Conservation (phyloP, 2,888 invertebrate genomes). For the Harpalus rufipes region DNA sequence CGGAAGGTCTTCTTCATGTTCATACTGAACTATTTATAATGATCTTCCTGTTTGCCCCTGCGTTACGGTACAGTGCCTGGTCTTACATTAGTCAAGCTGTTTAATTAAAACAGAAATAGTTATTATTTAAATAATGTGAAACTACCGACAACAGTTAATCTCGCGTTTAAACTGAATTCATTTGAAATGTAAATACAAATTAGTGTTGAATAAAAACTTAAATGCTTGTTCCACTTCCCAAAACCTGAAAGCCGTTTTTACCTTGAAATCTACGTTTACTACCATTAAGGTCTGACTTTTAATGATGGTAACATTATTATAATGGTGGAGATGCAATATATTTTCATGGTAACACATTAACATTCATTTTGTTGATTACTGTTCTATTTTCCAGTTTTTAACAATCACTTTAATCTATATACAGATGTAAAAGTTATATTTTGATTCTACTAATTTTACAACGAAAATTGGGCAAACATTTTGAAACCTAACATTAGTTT, state of each 20-base stretch:
- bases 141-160: constrained; percentile 46
- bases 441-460: too few relatives aligned
- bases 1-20: too few relatives aligned
- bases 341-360: constrained; percentile 30
- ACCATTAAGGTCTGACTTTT: constrained; percentile 16
- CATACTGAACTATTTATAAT: constrained; percentile 34
- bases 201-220: constrained; percentile 40
- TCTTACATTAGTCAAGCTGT: constrained; percentile 37
- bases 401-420: not conserved
- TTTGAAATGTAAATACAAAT: constrained; percentile 64
- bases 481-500: too few relatives aligned
- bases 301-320: constrained; percentile 12
- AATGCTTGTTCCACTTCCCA: constrained; percentile 49
- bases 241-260: constrained; percentile 43
- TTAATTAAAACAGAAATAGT: constrained; percentile 60
- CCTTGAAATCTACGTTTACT: constrained; percentile 36
- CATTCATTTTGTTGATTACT: constrained; percentile 11
- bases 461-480: too few relatives aligned
- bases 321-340: not conserved
- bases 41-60: constrained; percentile 45
- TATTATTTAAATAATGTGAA: constrained; percentile 65
- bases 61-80: constrained; percentile 42
- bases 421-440: too few relatives aligned
- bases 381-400: constrained; percentile 4
- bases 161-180: constrained; percentile 47